Conservation (phyloP, 2,797 vertebrate species). For the Geotria australis region DNA sequence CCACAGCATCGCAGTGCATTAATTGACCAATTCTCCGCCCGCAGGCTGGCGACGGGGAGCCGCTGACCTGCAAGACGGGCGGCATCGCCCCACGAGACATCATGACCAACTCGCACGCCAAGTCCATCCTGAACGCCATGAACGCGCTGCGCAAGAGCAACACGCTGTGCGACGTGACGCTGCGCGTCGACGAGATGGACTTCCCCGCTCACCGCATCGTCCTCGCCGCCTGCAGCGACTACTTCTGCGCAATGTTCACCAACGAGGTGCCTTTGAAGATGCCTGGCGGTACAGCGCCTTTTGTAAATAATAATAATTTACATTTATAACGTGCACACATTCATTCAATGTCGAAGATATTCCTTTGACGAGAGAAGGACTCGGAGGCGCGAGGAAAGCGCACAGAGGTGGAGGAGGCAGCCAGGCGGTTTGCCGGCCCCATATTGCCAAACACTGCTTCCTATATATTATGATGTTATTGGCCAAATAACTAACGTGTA, state of each 20-base stretch:
- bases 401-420: no score
- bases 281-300: no score
- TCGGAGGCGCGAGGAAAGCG: no score
- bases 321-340: no score
- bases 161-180: conserved; percentile 81
- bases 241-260: conserved; percentile 98
- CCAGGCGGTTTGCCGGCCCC: no score
- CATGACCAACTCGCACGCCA: conserved; percentile 95
- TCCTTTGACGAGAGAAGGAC: no score
- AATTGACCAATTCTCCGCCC: not conserved
- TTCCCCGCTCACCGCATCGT: conserved; percentile 89
- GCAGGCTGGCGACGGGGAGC: not conserved
- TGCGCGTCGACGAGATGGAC: conserved; percentile 65
- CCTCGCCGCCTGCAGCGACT: conserved; percentile 84
- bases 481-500: no score
- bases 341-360: no score
- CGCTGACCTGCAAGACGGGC: not conserved
- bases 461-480: no score
- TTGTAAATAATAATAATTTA: no score
- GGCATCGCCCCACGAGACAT: conserved; percentile 90
- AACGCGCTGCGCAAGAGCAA: conserved; percentile 81
- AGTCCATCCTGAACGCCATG: conserved; percentile 94
- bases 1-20: no score
- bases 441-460: no score
- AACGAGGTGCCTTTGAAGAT: conserved; percentile 32